A percentile compares a stretch with the other conserved stretches of the same genome.
Evolutionary conservation across 2,113 vertebrate species (phyloP).

Genomic region (Protomyctophum bolini): DNA sequence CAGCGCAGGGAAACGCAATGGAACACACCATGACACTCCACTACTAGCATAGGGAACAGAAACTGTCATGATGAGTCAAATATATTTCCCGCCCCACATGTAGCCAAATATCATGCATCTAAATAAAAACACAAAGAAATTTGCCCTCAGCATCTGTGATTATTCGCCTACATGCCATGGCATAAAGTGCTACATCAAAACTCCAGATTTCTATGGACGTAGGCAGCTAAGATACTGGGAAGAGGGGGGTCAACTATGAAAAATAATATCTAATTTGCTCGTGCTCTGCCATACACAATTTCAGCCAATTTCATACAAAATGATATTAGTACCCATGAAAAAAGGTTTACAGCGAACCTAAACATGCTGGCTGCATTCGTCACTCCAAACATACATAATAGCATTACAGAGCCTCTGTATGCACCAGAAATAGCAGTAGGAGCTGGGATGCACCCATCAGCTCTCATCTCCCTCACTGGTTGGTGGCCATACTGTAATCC

Average conservation of each 20-base stretch:
- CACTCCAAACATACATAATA: constrained; percentile 6
- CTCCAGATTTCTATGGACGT: background rate
- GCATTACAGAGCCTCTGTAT: constrained; percentile 10
- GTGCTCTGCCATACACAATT: background rate
- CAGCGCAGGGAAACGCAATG: constrained; percentile 15
- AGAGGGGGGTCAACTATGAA: background rate
- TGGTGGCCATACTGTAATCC: constrained; percentile 47
- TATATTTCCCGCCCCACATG: background rate
- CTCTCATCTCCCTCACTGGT: constrained; percentile 45
- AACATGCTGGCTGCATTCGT: background rate
- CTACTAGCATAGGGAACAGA: background rate
- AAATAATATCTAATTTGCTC: background rate
- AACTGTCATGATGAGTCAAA: background rate
- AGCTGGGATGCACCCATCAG: constrained; percentile 42
- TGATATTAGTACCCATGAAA: background rate
- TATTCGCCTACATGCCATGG: background rate
- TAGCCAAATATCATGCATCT: background rate
- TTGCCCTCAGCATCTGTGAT: background rate
- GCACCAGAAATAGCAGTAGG: constrained; percentile 48
- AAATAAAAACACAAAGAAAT: background rate
- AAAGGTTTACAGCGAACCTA: background rate
- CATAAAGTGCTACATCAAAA: background rate
- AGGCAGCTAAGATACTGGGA: rapidly evolving
- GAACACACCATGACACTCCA: constrained; percentile 13
- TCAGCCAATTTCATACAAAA: background rate